phyloP scores from a whole-genome alignment of 2,888 invertebrate species.

The Peribatodes rhomboidaria region DNA sequence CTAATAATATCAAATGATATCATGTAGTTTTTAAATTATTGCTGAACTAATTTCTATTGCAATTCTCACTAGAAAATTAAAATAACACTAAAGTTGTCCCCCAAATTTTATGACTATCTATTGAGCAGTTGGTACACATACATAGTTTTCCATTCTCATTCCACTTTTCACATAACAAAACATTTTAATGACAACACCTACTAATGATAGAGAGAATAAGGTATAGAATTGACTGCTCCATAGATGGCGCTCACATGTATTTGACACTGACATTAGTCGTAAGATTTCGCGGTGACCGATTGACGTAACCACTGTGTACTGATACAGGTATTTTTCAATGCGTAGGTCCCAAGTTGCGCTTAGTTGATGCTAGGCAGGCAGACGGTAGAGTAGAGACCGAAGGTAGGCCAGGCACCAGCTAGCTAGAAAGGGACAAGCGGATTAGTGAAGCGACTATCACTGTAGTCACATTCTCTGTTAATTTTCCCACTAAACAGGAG shows the following conservation, averaged over 20 bases:
- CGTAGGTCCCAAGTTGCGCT: constrained; percentile 84
- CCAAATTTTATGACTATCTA: constrained; percentile 15
- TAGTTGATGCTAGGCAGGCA: constrained; percentile 85
- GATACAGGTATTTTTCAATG: constrained; percentile 76
- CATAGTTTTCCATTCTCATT: constrained; percentile 18
- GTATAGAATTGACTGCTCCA: constrained; percentile 15
- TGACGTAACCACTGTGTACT: constrained; percentile 55
- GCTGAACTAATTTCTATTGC: constrained; percentile 1
- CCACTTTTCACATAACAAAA: background rate
- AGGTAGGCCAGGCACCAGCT: constrained; percentile 77
- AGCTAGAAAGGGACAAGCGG: constrained; percentile 81
- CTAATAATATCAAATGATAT: background rate
- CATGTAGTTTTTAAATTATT: background rate
- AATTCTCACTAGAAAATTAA: background rate
- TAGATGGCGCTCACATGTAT: constrained; percentile 15
- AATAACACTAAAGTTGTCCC: background rate
- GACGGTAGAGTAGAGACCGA: constrained; percentile 74
- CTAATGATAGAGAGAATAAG: too few relatives aligned
- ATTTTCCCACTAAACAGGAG: constrained; percentile 64
- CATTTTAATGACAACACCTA: background rate
- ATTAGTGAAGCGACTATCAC: constrained; percentile 73
- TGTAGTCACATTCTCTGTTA: constrained; percentile 62
- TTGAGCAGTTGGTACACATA: constrained; percentile 22
- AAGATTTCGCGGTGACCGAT: constrained; percentile 35
- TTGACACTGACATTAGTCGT: constrained; percentile 39